These are phyloP conservation scores for Helicoverpa zea DNA, from an alignment of 1,140 invertebrate species.

Conservation along the genomic window DNA sequence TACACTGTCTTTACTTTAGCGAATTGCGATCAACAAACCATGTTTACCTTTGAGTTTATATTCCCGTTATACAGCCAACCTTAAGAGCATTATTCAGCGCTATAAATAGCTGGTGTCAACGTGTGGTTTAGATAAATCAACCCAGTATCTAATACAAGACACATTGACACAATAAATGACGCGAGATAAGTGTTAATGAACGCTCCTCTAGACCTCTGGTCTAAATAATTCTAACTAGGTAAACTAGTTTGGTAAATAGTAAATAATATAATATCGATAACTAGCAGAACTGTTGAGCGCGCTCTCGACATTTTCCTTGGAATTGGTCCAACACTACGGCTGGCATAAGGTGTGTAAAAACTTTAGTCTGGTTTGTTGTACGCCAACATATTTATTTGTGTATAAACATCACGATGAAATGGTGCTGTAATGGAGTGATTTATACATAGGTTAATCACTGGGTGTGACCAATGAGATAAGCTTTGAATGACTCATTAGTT, in stretches of 20 bases:
- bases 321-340: constrained; percentile 10
- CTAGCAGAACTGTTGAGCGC: background rate
- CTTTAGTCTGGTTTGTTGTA: background rate
- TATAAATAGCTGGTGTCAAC: constrained; percentile 22
- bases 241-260: constrained; percentile 12
- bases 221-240: constrained; percentile 22
- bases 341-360: constrained; percentile 17
- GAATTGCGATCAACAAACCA: constrained; percentile 7
- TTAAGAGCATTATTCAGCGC: background rate
- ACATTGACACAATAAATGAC: constrained; percentile 32
- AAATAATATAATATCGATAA: constrained; percentile 22
- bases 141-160: constrained; percentile 13
- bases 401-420: constrained; percentile 4
- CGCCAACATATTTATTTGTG: constrained; percentile 23
- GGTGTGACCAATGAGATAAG: background rate
- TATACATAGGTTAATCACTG: constrained; percentile 9
- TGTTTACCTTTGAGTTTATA: background rate
- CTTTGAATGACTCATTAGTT: background rate
- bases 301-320: background rate
- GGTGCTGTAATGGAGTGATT: background rate
- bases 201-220: constrained; percentile 20
- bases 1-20: background rate
- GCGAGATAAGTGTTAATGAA: constrained; percentile 30
- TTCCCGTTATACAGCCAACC: background rate
- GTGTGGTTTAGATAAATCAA: constrained; percentile 20